phyloP scores from a whole-genome alignment of 2,113 vertebrate genomes.

The Speoplatyrhinus poulsoni region DNA sequence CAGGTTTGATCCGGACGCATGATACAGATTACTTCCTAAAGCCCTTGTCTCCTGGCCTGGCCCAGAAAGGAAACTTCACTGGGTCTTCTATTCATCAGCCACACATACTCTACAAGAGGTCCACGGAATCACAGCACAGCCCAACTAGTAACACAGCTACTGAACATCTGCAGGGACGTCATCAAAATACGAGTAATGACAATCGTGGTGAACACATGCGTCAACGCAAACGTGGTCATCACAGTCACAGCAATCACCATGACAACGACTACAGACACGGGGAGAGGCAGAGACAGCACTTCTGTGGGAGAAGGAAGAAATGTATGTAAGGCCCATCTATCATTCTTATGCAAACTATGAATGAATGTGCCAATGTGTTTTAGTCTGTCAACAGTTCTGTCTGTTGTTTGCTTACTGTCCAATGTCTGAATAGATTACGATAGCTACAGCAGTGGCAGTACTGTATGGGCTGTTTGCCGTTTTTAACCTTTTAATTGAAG shows the following conservation, averaged over 20 bases:
- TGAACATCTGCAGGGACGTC: constrained; percentile 16
- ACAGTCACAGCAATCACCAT: constrained; percentile 12
- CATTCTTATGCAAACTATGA: constrained; percentile 23
- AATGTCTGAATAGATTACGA: too few species aligned
- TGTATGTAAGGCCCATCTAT: constrained; percentile 85
- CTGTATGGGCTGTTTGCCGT: too few species aligned
- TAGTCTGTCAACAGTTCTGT: too few species aligned
- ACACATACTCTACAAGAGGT: constrained; percentile 83
- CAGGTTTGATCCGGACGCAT: constrained; percentile 86
- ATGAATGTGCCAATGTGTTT: background rate
- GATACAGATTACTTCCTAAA: constrained; percentile 85
- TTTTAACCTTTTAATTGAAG: too few species aligned
- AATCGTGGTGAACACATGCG: constrained; percentile 6
- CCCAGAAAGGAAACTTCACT: constrained; percentile 62
- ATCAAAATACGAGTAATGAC: constrained; percentile 1
- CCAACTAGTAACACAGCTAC: constrained; percentile 2
- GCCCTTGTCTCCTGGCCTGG: constrained; percentile 76
- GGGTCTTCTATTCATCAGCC: constrained; percentile 67
- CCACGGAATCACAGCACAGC: background rate
- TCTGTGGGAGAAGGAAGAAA: constrained; percentile 91
- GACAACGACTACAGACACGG: constrained; percentile 42
- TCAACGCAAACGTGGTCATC: constrained; percentile 6
- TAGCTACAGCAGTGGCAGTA: too few species aligned
- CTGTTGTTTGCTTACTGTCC: too few species aligned
- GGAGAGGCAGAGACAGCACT: constrained; percentile 78